Conservation (phyloP, 2,888 invertebrate genomes). For the Tipula helvola region DNA sequence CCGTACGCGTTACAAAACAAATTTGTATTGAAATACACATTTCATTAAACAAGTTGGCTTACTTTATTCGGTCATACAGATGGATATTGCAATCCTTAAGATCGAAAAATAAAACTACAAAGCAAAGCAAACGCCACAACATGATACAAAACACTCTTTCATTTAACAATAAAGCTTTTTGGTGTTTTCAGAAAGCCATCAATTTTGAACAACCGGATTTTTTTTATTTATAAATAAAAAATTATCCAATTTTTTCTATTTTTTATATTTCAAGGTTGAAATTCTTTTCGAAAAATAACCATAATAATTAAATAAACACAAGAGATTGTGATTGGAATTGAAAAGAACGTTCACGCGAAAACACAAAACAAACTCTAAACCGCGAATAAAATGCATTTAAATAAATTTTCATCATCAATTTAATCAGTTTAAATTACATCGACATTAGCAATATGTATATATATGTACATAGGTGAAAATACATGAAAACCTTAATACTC, state of each 20-base stretch:
- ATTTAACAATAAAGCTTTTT: not conserved
- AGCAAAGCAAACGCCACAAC: no score
- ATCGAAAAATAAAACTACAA: not conserved
- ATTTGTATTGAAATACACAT: not conserved
- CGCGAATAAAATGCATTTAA: not conserved
- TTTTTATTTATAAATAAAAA: not conserved
- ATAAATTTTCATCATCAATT: not conserved
- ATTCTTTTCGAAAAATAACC: not conserved
- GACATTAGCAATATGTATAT: not conserved
- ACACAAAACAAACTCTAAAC: not conserved
- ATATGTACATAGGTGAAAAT: no score
- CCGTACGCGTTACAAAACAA: not conserved
- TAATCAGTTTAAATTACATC: not conserved
- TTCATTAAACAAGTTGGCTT: no score
- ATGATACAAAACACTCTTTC: not conserved
- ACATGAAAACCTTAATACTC: no score
- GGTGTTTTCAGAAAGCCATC: not conserved
- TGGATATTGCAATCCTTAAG: not conserved
- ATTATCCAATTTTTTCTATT: not conserved
- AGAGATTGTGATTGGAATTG: not conserved
- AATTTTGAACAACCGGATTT: not conserved
- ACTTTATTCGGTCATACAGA: no score
- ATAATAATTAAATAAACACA: not conserved
- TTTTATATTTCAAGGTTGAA: not conserved
- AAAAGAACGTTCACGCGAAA: not conserved